Evolutionary conservation across 2,888 invertebrate species (phyloP).

Genomic region (Callimorpha dominula): DNA sequence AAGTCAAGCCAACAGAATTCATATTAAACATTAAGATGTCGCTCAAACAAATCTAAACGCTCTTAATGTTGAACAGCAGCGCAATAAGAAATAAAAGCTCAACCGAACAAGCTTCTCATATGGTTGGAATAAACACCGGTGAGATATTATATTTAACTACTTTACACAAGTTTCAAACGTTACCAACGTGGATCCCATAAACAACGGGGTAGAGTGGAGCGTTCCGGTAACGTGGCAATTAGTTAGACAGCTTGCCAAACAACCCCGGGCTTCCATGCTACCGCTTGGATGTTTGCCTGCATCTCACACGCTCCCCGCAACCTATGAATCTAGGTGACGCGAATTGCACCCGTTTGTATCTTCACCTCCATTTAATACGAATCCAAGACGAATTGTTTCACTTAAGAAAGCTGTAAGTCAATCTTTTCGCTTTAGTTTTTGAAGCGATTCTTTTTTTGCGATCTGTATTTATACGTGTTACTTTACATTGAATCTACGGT

Average conservation of each 20-base stretch:
- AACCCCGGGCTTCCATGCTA: constrained; percentile 58
- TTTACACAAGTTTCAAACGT: constrained; percentile 59
- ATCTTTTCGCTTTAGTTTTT: constrained; percentile 4
- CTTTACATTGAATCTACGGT: neutral
- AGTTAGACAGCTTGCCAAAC: constrained; percentile 78
- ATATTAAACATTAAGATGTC: too few relatives aligned
- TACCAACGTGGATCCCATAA: constrained; percentile 59
- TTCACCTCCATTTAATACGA: constrained; percentile 56
- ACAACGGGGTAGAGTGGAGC: constrained; percentile 55
- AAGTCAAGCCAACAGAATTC: too few relatives aligned
- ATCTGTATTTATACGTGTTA: neutral
- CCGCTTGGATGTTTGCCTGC: constrained; percentile 63
- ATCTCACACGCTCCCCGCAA: constrained; percentile 58
- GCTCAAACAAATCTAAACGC: too few relatives aligned
- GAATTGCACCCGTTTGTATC: constrained; percentile 58
- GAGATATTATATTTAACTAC: constrained; percentile 44
- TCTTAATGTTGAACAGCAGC: neutral
- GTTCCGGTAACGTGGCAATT: constrained; percentile 70
- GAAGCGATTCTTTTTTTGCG: neutral
- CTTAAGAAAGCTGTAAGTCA: constrained; percentile 13
- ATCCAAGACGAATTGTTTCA: constrained; percentile 33
- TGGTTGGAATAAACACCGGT: constrained; percentile 24
- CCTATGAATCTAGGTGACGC: constrained; percentile 59
- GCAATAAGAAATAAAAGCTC: constrained; percentile 12
- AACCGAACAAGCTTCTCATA: constrained; percentile 6